Conservation (phyloP, 2,113 vertebrate genomes). For the Mesocricetus auratus region DNA sequence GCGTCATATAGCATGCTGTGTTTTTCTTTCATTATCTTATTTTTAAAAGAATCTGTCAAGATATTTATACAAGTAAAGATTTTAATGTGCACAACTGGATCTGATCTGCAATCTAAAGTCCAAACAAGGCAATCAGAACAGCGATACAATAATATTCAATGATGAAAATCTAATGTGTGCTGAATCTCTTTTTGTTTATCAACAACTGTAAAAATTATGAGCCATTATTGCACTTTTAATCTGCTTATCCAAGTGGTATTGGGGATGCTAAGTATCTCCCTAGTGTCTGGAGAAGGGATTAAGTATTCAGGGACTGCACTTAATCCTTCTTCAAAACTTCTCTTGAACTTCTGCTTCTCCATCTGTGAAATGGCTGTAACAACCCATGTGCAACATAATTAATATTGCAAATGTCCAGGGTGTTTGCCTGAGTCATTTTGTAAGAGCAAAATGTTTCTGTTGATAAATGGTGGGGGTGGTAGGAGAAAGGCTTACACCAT, state of each 20-base stretch:
- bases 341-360: neutral
- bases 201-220: neutral
- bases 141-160: neutral
- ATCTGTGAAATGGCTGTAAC: constrained; percentile 18
- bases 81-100: neutral
- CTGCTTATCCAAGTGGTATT: neutral
- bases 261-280: neutral
- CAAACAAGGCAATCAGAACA: neutral
- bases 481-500: neutral
- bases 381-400: neutral
- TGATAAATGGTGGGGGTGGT: neutral
- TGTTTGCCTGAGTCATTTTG: neutral
- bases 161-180: neutral
- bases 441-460: neutral
- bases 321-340: constrained; percentile 21
- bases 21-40: neutral
- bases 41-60: neutral
- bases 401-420: neutral
- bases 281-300: neutral
- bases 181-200: neutral
- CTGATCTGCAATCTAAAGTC: neutral
- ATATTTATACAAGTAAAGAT: neutral
- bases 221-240: neutral
- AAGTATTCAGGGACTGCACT: neutral
- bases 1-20: neutral